These are phyloP conservation scores for Tylochromis polylepis DNA, from an alignment of 2,113 vertebrate species.

Conservation along the genomic window DNA sequence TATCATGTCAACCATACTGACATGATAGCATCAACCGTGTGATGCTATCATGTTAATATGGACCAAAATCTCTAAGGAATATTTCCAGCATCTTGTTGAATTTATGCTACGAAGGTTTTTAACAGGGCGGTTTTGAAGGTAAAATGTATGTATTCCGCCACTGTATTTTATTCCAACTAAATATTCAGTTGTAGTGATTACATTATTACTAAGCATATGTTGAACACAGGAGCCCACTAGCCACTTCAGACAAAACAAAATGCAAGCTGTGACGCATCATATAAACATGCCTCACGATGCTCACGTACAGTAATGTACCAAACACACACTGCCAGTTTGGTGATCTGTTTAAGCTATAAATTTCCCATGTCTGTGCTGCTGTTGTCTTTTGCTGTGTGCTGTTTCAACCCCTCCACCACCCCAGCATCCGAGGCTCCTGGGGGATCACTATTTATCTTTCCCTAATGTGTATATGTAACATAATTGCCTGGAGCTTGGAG, in stretches of 20 bases:
- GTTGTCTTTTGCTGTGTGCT: not conserved
- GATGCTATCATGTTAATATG: not conserved
- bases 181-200: not conserved
- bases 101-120: not conserved
- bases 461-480: not conserved
- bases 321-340: accelerated
- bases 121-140: accelerated
- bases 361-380: not conserved
- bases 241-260: not conserved
- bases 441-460: not conserved
- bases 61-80: not conserved
- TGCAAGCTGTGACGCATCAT: not conserved
- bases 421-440: not conserved
- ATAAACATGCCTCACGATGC: not conserved
- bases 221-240: not conserved
- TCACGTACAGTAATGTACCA: not conserved
- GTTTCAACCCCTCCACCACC: not conserved
- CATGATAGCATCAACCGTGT: not conserved
- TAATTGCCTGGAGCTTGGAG: not conserved
- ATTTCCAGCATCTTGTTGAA: not conserved
- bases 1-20: no score
- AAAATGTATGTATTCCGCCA: not conserved
- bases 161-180: not conserved
- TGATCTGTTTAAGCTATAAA: not conserved
- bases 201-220: not conserved